Base-by-base conservation (phyloP, 2,113 vertebrate genomes). In the Ailuropoda melanoleuca region DNA sequence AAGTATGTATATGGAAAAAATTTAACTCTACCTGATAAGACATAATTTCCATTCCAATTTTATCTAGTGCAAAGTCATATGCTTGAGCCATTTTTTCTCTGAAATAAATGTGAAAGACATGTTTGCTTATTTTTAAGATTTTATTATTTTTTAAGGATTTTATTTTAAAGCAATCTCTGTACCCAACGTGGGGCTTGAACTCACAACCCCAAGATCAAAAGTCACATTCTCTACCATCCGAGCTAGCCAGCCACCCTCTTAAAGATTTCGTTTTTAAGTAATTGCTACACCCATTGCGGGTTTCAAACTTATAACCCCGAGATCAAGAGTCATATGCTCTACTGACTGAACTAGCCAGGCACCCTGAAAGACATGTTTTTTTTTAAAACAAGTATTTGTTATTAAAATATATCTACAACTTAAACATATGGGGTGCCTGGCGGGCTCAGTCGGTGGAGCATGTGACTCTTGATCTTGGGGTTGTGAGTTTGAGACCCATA, bases 41-140 rank as follows among this genome's bases (percentile, higher is more conserved):
- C 99, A 99, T 99, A 95, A 99, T 99, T 99, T 99, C 99, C 99
- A 99, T 99, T 98, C 99, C 99, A 98, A 99, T 99, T 99, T 99
- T 99, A 99, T 99, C 99, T 98, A 99, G 98, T 95, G 99, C 99
- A 99, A 99, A 99, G 98, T 99, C 99, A 98, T 99, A 99, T 4
- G 99, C 99, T 98, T 99, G 99, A 96, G 99, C 99, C 99, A 99
- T 99, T 99, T 99, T 99, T 98, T 99, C 99, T 99, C 99, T 99
- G 98, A 98, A 97, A 98, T 90, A 96, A 95, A 98, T 91, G 19
- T 90, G 43, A 97, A 82, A 96, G 9, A 72, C 7, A 68, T 21
- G 2, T 13, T 48, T 91, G 15, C 14, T 68, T 75, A 46, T 74
- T 75, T 75, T 48, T 18, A 29, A 77, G 43, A 31, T 77, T 77